Conservation (phyloP, 2,888 invertebrate species). For the Caenorhabditis sp. region DNA sequence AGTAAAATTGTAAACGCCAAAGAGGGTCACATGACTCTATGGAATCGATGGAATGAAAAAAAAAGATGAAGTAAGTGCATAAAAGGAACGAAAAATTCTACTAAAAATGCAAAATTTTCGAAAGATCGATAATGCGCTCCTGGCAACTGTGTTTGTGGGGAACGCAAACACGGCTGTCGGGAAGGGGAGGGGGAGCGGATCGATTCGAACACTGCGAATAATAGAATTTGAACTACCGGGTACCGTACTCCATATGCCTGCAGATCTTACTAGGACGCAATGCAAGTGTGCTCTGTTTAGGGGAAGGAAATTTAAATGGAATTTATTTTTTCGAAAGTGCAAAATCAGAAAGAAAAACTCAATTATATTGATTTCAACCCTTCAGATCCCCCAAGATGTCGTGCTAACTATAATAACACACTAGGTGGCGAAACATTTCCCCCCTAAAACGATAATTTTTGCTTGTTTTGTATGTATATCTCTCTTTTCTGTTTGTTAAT, state of each 20-base stretch:
- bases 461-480: too few relatives aligned
- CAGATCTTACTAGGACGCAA: slow-evolving; percentile 55
- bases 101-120: background rate
- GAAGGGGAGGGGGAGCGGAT: slow-evolving; percentile 31
- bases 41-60: background rate
- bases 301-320: slow-evolving; percentile 30
- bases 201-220: slow-evolving; percentile 23
- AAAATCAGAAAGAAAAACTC: background rate
- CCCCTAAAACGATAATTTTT: too few relatives aligned
- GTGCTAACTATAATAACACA: too few relatives aligned
- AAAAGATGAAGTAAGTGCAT: background rate
- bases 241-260: slow-evolving; percentile 49
- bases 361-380: background rate
- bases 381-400: background rate
- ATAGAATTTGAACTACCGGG: slow-evolving; percentile 60
- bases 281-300: slow-evolving; percentile 48
- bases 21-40: background rate
- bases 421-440: too few relatives aligned
- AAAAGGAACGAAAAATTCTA: background rate
- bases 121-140: slow-evolving; percentile 38
- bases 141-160: slow-evolving; percentile 1
- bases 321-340: slow-evolving; percentile 52
- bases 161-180: slow-evolving; percentile 47
- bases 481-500: too few relatives aligned
- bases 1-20: background rate